Evolutionary conservation across 2,797 vertebrate species (phyloP), one percentile per base, ranked within the genome.

Genomic region (Prionace glauca): DNA sequence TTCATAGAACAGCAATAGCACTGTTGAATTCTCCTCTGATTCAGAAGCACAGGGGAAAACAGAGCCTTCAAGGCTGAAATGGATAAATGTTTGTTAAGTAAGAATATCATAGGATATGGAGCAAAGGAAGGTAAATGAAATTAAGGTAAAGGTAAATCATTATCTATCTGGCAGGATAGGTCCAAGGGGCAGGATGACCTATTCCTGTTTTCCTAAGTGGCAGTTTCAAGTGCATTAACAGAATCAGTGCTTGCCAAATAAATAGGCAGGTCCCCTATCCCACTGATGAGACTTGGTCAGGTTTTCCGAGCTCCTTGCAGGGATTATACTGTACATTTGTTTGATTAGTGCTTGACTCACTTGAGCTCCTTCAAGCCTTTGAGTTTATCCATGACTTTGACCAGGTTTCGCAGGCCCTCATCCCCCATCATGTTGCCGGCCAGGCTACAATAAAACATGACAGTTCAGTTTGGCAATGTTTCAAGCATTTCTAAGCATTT

Each of bases 281-380:
- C 20, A 71, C 16, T 94, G 36, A 45, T 94, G 10, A 45, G 41
- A 94, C 4, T 45, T 71, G 18, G 14, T 93, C 36, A 67, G 11
- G 10, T 1, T 29, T n/a, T 90, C 87, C 60, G 20, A 18, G 18
- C 16, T 72, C 45, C 67, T 94, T 74, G 62, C 32, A 67, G 26
- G 14, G 24, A 36, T 71, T 72, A 20, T 71, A 24, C 22, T 71
- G 36, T 41, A 22, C 9, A 3, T 88, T 12, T n/a, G 56, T 3
- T 90, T 24, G 20, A 10, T 29, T 94, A 0, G 67, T 36, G 11
- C 4, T 32, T 5, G 26, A 95, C 93, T 95, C 93, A 95, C 93
- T 95, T 32, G 50, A 95, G 93, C 32, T 95, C 71, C 60, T 95
- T 56, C 41, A 95, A 41, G 26, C 60, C 24, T 95, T 77, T 95